These are phyloP conservation scores for Dryobotodes eremita DNA, from an alignment of 2,888 invertebrate genomes.

Conservation along the genomic window DNA sequence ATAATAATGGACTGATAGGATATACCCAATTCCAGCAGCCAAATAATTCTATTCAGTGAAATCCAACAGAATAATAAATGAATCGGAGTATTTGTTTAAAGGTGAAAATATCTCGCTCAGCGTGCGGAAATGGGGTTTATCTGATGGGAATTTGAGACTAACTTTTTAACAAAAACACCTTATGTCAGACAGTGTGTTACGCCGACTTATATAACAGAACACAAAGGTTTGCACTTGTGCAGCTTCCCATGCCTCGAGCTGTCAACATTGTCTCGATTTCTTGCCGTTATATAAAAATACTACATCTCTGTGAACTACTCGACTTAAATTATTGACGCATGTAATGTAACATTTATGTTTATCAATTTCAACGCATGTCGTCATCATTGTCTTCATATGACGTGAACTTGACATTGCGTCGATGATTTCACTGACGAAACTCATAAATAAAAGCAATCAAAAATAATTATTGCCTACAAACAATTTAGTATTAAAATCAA, in stretches of 20 bases:
- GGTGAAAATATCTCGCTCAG: constrained; percentile 50
- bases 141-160: constrained; percentile 58
- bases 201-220: constrained; percentile 78
- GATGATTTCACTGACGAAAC: constrained; percentile 15
- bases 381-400: constrained; percentile 35
- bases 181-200: constrained; percentile 76
- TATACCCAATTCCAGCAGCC: neutral
- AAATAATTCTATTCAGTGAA: constrained; percentile 6
- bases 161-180: constrained; percentile 65
- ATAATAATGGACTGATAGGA: neutral
- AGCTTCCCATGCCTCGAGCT: constrained; percentile 83
- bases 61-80: neutral
- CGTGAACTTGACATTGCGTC: constrained; percentile 56
- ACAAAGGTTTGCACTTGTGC: constrained; percentile 83
- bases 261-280: constrained; percentile 81
- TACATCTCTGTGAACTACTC: constrained; percentile 69
- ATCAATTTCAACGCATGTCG: constrained; percentile 30
- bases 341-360: constrained; percentile 38
- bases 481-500: constrained; percentile 27
- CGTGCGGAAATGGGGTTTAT: constrained; percentile 61
- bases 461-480: constrained; percentile 33
- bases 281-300: constrained; percentile 63
- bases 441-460: constrained; percentile 31
- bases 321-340: constrained; percentile 57
- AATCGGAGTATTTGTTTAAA: constrained; percentile 38